Evolutionary conservation across 37 sponge, comb jelly and placozoan species (phyloP).

Genomic region (Beroe forskalii): DNA sequence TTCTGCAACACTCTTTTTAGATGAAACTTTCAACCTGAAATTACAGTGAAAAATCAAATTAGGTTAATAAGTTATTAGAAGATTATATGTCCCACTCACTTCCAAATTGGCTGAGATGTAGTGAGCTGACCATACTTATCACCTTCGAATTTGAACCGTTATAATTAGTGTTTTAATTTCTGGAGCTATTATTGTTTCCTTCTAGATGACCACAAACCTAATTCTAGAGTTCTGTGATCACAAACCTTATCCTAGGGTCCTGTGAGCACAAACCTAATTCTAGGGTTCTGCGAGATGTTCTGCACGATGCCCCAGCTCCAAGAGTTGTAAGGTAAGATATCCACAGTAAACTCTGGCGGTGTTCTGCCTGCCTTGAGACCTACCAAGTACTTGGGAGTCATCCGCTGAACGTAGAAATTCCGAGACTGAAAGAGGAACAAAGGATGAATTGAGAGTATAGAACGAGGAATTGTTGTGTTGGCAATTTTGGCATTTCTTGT

Average conservation of each 20-base stretch:
- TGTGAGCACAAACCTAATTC: slow-evolving; percentile 20
- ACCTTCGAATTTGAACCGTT: no score
- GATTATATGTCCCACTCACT: no score
- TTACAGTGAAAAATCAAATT: no score
- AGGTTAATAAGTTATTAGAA: no score
- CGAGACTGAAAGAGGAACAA: slow-evolving; percentile 3
- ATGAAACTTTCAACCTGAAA: slow-evolving; percentile 20
- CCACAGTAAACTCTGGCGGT: slow-evolving; percentile 22
- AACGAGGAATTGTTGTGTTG: no score
- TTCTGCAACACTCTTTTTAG: slow-evolving; percentile 38
- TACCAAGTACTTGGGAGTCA: slow-evolving; percentile 13
- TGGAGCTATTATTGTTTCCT: no score
- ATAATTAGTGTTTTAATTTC: no score
- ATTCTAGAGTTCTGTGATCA: no score
- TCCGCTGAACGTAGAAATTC: slow-evolving; percentile 25
- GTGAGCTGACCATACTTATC: no score
- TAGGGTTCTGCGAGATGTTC: slow-evolving; percentile 48
- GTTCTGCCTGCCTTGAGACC: neutral
- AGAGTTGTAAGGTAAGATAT: slow-evolving; percentile 28
- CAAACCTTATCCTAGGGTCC: neutral
- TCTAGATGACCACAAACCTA: no score
- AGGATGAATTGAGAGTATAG: neutral
- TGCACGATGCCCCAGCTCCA: slow-evolving; percentile 63
- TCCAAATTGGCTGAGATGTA: no score
- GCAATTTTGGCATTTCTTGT: no score